Base-by-base conservation (phyloP, 2,797 vertebrate genomes). In the Mionectes olivaceus region DNA sequence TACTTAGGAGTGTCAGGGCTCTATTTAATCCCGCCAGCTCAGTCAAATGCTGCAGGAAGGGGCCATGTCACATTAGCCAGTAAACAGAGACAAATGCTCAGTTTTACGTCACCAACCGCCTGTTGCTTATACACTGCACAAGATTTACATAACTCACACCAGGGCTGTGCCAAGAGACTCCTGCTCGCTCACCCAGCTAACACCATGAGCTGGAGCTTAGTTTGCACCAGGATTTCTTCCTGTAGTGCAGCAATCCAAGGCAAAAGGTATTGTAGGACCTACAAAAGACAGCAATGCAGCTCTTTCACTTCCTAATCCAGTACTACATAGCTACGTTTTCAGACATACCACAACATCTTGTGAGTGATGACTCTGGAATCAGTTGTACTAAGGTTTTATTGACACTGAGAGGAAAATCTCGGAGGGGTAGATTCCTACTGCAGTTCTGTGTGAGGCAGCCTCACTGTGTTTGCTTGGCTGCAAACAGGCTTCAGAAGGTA, bases 21-120 rank as follows among this genome's bases (percentile, higher is more conserved):
- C 95, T 97, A 73, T 96, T 97, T 97, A 97, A 96, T 96, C 75
- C 93, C 91, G 49, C 22, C 89, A 93, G 95, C 76, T 97, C 71
- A 89, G 93, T 87, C 74, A 81, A 96, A 82, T 39, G 67, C 90
- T 94, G 65, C 71, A 93, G 94, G 96, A 96, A 82, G 88, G 93
- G 73, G 78, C 85, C 83, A 35, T 89, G 84, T 91, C 92, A 87
- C 71, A 90, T 95, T 56, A 96, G 93, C 93, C 90, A 97, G 83
- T 95, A 95, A 94, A 94, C 44, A 83, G 83, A 95, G 91, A 95
- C 91, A 95, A 97, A 95, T 85, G 91, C 94, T 94, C 83, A 12
- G 90, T 87, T 96, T 96, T 95, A 96, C 80, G 81, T 75, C 94
- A 97, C 55, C 71, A 69, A 37, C 84, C 23, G 55, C 82, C 83